These are phyloP conservation scores for Botia kubotai DNA, from an alignment of 2,797 vertebrate species.

Conservation along the genomic window DNA sequence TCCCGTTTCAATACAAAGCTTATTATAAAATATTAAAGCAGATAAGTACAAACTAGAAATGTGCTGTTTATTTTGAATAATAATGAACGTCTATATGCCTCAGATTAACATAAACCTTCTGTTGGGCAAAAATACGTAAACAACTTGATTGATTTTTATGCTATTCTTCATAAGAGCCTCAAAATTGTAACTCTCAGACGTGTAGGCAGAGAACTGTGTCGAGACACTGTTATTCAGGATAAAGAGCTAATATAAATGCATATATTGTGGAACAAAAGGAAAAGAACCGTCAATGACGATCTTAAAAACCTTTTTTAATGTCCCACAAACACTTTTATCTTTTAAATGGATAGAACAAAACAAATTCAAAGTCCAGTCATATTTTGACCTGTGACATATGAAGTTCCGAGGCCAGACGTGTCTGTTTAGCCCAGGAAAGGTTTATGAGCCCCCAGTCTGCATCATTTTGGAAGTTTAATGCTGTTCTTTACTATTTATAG, in stretches of 20 bases:
- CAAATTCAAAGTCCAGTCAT: neutral
- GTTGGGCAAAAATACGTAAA: neutral
- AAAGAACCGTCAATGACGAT: neutral
- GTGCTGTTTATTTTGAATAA: conserved; percentile 8
- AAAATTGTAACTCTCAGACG: neutral
- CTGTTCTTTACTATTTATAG: conserved; percentile 30
- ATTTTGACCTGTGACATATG: neutral
- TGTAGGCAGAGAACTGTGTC: neutral
- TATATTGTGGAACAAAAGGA: neutral
- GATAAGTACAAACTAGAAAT: conserved; percentile 4
- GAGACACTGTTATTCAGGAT: neutral
- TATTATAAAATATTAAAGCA: conserved; percentile 7
- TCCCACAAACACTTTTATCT: neutral
- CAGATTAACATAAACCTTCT: neutral
- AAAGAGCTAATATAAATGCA: neutral
- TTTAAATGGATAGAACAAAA: neutral
- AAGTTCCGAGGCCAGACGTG: neutral
- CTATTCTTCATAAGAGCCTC: neutral
- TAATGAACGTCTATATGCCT: neutral
- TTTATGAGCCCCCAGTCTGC: neutral
- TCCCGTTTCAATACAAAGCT: conserved; percentile 16
- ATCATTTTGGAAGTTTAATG: conserved; percentile 4
- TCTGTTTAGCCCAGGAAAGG: neutral
- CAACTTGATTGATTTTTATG: conserved; percentile 11
- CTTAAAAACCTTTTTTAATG: neutral